Conservation (phyloP, 1,140 invertebrate species). For the Diprion similis region DNA sequence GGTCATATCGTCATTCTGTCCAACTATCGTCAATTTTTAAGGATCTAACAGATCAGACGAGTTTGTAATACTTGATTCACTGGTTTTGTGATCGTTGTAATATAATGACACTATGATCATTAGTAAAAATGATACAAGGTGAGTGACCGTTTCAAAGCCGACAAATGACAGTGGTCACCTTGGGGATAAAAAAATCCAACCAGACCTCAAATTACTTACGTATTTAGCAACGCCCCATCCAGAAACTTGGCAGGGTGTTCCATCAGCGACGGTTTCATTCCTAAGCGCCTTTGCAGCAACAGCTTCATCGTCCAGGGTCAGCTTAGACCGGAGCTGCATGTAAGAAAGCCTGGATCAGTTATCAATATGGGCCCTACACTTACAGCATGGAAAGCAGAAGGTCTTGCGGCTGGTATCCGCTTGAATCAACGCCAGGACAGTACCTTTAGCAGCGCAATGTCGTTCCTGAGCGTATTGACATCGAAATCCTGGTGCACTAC, state of each 20-base stretch:
- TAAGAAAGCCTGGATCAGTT: neutral
- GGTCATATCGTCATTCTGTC: no score
- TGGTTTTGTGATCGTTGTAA: no score
- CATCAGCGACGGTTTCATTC: neutral
- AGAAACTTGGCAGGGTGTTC: conserved; percentile 23
- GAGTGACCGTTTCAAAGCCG: no score
- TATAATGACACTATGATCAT: no score
- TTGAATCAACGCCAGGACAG: neutral
- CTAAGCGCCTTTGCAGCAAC: neutral
- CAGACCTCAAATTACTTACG: conserved; percentile 17
- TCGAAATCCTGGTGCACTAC: neutral
- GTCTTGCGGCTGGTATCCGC: no score
- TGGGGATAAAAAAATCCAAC: neutral
- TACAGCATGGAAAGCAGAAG: no score
- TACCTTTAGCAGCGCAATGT: neutral
- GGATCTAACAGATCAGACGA: no score
- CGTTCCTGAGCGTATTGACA: neutral
- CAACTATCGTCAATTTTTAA: no score
- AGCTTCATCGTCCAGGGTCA: neutral
- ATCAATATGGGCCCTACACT: no score
- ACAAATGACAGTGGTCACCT: no score
- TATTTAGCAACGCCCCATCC: conserved; percentile 25
- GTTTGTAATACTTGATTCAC: no score
- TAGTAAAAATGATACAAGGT: no score
- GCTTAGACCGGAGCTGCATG: neutral